Conservation (phyloP, 64 coral and sea anemone genomes). For the Porites lutea region DNA sequence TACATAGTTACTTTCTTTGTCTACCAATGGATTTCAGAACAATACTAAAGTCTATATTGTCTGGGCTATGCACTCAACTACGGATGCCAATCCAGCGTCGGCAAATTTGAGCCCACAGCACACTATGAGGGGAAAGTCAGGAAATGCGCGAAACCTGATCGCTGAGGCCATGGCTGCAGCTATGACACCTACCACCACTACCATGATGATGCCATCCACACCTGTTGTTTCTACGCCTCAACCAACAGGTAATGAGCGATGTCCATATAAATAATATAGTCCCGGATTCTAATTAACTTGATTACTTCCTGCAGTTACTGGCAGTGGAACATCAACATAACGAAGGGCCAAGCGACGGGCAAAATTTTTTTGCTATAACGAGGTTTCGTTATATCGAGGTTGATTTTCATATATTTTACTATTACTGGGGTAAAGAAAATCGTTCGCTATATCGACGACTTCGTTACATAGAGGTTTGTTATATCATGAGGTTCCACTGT, state of each 20-base stretch:
- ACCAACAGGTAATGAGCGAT: neutral
- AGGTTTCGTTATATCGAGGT: too few species aligned
- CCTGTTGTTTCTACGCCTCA: neutral
- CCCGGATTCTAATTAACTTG: too few species aligned
- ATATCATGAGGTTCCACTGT: too few species aligned
- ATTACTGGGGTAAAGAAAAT: too few species aligned
- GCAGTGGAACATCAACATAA: too few species aligned
- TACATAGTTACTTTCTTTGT: neutral
- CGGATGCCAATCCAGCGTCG: neutral
- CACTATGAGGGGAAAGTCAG: neutral
- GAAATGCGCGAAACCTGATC: neutral
- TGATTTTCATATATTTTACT: too few species aligned
- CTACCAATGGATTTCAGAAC: neutral
- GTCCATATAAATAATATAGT: too few species aligned
- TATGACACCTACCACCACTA: neutral
- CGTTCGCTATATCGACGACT: too few species aligned
- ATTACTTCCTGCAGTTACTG: too few species aligned
- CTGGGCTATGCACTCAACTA: neutral
- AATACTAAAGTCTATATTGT: conserved; percentile 13
- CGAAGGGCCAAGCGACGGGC: too few species aligned
- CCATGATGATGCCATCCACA: neutral
- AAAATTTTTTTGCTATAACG: too few species aligned
- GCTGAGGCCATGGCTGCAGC: neutral
- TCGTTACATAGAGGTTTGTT: too few species aligned
- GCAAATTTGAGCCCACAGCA: neutral